Conservation (phyloP, 1,140 invertebrate species). For the Trachymyrmex cornetzi region DNA sequence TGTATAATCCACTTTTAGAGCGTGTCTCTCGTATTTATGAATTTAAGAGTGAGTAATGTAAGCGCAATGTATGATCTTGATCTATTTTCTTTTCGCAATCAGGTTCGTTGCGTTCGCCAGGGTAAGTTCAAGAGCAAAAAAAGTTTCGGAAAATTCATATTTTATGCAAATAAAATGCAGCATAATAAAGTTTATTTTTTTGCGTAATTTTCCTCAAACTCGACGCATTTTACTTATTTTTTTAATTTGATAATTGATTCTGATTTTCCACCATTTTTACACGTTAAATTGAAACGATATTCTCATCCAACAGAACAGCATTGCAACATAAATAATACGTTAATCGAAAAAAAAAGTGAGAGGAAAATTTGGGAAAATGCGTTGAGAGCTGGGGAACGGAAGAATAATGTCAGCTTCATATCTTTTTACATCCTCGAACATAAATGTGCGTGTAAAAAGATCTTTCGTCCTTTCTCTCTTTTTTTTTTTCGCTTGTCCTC, state of each 20-base stretch:
- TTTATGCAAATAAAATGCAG: not conserved
- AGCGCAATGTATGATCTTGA: not conserved
- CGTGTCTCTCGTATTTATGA: slow-evolving; percentile 7
- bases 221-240: not conserved
- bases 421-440: not conserved
- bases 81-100: slow-evolving; percentile 23
- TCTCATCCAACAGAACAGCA: not conserved
- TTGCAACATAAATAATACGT: not conserved
- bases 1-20: slow-evolving; percentile 27
- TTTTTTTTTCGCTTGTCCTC: slow-evolving; percentile 9
- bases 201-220: slow-evolving; percentile 16
- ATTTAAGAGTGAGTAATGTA: not conserved
- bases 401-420: not conserved
- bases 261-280: not conserved
- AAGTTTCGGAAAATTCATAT: not conserved
- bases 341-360: not conserved
- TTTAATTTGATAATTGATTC: not conserved
- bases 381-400: slow-evolving; percentile 8
- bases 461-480: slow-evolving; percentile 2
- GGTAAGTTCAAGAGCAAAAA: slow-evolving; percentile 49
- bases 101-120: slow-evolving; percentile 30
- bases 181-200: slow-evolving; percentile 25
- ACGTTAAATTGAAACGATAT: not conserved
- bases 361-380: not conserved
- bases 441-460: slow-evolving; percentile 9